Evolutionary conservation across 2,113 vertebrate species (phyloP).

Genomic region (Argyrosomus japonicus): DNA sequence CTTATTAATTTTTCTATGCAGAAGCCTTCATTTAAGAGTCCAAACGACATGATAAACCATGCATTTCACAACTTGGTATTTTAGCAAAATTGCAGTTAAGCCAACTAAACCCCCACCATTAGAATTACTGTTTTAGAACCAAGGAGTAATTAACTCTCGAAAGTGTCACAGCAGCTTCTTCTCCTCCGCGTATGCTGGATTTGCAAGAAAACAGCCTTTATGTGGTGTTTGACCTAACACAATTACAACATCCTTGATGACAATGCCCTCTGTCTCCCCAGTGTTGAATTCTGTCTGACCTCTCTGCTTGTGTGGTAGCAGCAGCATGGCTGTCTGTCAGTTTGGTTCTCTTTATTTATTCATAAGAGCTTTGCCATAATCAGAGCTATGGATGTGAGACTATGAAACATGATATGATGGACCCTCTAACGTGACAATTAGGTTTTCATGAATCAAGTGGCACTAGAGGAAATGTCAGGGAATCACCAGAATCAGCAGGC

Average conservation of each 20-base stretch:
- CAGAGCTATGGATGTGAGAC: too few species aligned
- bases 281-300: background rate
- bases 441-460: background rate
- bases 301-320: background rate
- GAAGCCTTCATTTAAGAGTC: slow-evolving; percentile 42
- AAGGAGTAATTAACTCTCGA: slow-evolving; percentile 63
- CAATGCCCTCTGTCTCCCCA: background rate
- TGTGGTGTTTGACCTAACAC: slow-evolving; percentile 14
- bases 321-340: background rate
- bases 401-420: background rate
- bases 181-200: slow-evolving; percentile 15
- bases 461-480: too few species aligned
- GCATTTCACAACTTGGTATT: slow-evolving; percentile 36
- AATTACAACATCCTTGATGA: background rate
- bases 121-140: slow-evolving; percentile 34
- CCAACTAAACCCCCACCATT: slow-evolving; percentile 37
- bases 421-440: background rate
- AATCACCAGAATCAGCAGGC: background rate
- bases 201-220: slow-evolving; percentile 19
- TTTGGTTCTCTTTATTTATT: background rate
- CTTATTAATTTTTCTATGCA: slow-evolving; percentile 27
- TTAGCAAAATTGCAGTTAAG: slow-evolving; percentile 60
- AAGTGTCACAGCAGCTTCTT: slow-evolving; percentile 49
- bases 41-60: slow-evolving; percentile 40
- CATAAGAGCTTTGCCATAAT: background rate